Conservation (phyloP, 30 jellyfish, hydroid and myxozoan genomes). For the Rhopilema esculentum region DNA sequence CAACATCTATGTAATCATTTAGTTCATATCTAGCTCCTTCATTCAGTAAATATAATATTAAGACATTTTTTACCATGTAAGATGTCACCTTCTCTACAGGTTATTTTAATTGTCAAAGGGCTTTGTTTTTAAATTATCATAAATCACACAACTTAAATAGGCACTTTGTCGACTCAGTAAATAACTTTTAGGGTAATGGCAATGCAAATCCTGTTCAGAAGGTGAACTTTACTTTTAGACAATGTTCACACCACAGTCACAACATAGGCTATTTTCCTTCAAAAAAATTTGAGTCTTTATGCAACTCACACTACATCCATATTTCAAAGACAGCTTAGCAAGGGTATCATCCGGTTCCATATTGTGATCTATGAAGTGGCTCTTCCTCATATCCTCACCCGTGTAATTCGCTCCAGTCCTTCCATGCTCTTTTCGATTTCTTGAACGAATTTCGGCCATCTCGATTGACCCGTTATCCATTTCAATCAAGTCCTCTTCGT, state of each 20-base stretch:
- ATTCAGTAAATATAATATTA: too few species aligned
- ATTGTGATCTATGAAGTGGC: conserved; percentile 35
- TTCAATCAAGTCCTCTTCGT: conserved; percentile 23
- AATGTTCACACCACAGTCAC: too few species aligned
- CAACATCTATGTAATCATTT: too few species aligned
- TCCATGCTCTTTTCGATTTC: conserved; percentile 39
- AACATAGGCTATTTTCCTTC: neutral
- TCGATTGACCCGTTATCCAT: conserved; percentile 50
- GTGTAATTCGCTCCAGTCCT: neutral
- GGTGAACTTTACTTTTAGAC: too few species aligned
- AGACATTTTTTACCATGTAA: too few species aligned
- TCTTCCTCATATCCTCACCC: conserved; percentile 13
- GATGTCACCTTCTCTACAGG: too few species aligned
- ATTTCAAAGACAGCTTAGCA: conserved; percentile 54
- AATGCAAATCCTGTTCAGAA: too few species aligned
- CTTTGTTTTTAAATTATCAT: neutral
- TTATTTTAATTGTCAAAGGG: too few species aligned
- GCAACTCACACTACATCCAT: conserved; percentile 73
- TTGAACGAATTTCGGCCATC: conserved; percentile 60
- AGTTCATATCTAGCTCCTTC: too few species aligned
- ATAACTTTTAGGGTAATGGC: neutral
- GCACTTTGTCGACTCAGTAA: neutral
- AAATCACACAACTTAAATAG: neutral
- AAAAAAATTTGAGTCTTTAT: neutral
- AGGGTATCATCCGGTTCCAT: conserved; percentile 57